These are phyloP conservation scores for Trogon melanurus DNA, from an alignment of 2,113 vertebrate genomes.

Conservation along the genomic window DNA sequence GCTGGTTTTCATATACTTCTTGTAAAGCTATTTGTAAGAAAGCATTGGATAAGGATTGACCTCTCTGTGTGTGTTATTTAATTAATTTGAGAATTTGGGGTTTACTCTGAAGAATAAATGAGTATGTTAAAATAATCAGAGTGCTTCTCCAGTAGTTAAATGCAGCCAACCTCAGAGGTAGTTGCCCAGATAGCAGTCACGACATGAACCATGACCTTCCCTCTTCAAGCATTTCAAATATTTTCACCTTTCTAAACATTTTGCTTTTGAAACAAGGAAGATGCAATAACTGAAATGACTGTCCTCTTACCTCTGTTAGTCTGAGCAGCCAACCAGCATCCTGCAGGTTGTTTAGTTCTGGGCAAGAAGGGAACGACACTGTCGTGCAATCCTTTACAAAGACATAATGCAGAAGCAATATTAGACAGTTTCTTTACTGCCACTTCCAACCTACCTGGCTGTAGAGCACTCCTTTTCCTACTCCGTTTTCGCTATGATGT, in stretches of 20 bases:
- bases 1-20: not conserved
- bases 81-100: not conserved
- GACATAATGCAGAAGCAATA: not conserved
- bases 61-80: not conserved
- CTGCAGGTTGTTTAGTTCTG: not conserved
- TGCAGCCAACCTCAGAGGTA: not conserved
- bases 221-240: not conserved
- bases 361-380: fast-evolving
- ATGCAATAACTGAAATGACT: not conserved
- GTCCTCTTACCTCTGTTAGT: not conserved
- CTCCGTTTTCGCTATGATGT: not conserved
- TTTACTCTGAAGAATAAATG: not conserved
- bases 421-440: not conserved
- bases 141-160: not conserved
- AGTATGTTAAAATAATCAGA: not conserved
- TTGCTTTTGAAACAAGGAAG: not conserved
- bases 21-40: not conserved
- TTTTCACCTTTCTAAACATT: not conserved
- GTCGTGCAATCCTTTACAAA: not conserved
- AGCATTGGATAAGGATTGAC: not conserved
- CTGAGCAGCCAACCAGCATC: not conserved
- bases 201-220: not conserved
- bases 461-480: not conserved
- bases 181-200: not conserved
- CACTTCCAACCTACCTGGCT: not conserved